Evolutionary conservation across 2,797 vertebrate species (phyloP), one percentile per base, ranked within the genome.

Genomic region (Thaleichthys pacificus): DNA sequence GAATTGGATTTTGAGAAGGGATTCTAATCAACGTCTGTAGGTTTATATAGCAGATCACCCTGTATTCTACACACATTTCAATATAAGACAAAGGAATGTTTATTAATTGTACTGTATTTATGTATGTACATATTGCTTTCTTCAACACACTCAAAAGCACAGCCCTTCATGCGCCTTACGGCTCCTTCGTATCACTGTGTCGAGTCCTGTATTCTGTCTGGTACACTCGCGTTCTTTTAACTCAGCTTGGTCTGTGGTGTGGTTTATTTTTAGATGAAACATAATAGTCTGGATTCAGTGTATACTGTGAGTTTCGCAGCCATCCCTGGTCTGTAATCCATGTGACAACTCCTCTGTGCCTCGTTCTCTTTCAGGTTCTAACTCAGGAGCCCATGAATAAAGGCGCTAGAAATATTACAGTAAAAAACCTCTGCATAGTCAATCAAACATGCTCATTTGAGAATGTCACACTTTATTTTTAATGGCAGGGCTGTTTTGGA

Each of bases 261-360:
- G 71, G 71, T 80, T 77, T 92, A 92, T 93, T 92, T 94, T 92
- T 91, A 91, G 88, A 91, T 92, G 84, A 92, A 91, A 91, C 85
- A 84, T 88, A 88, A 90, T 89, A 89, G 89, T 82, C 85, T 85
- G 89, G 80, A 90, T 89, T 82, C 82, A 83, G 84, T 88, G 85
- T 86, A 81, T 82, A 83, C 86, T 89, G 77, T 83, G 84, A 87
- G 87, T 76, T 91, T 86, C 87, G 86, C 82, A 86, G 81, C 77
- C 81, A 80, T 89, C 89, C 82, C 81, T 78, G 69, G 81, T 91
- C 88, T 89, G 89, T 90, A 91, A 91, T 90, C 87, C 86, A 87
- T 87, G 86, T 80, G 86, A 91, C 90, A 90, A 87, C 86, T 89
- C 84, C 82, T 91, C 85, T 22, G 79, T 85, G 84, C 81, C 77